Base-by-base conservation (phyloP, 2,797 vertebrate genomes). In the Oryzias sinensis region DNA sequence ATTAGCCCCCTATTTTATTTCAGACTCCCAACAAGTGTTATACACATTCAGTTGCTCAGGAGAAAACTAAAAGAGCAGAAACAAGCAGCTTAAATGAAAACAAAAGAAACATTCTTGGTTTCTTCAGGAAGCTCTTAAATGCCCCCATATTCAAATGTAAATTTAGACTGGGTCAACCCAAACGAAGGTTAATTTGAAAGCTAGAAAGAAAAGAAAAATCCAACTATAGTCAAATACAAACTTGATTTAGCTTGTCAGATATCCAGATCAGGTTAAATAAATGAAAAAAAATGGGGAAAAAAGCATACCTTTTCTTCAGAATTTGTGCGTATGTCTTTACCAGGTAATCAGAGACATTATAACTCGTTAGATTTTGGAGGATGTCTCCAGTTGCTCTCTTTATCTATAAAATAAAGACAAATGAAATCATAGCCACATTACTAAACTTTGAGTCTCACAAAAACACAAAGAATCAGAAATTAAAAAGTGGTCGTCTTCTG, bases 241-340 rank as follows among this genome's bases (percentile, higher is more conserved):
- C 33, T 6, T 29, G 27, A 6, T 50, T 25, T 33, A 4, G 22
- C 6, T 37, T n/a, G 6, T 51, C 14, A n/a, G 9, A 14, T 5
- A 37, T 37, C 33, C 9, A 11, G 11, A 11, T 9, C 33, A 37
- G 33, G 33, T 37, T 2, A 37, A 37, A 11, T 3, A 37, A 11
- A 37, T 9, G 3, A 37, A 11, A 11, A 37, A 37, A 11, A 3
- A 1, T 0, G 8, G 2, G 2, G 13, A 37, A 6, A 33, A 37
- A 37, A 37, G 33, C 33, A 49, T 59, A 97, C 95, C 94, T 95
- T 66, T 89, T 91, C 68, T 83, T 92, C 56, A 98, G 90, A 70
- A 97, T 92, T 75, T 93, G 90, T 0, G 94, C 83, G 73, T 97
- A 97, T 5, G 94, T 97, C 88, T 98, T 97, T 64, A 95, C 92